phyloP scores from a whole-genome alignment of 2,888 invertebrate species.

The Chelonus formosanus region DNA sequence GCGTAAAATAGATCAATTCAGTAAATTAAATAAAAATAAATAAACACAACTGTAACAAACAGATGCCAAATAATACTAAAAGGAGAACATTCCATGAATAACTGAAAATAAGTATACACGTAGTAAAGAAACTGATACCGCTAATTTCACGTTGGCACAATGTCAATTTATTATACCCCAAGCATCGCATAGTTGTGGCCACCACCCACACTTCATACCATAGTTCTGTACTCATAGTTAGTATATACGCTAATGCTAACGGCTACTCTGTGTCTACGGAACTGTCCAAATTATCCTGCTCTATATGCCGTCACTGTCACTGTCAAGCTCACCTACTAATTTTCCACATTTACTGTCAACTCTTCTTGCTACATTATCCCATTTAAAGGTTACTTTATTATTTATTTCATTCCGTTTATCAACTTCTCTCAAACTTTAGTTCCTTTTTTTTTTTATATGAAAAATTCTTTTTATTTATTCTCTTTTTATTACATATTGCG shows the following conservation, averaged over 20 bases:
- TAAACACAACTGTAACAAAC: background rate
- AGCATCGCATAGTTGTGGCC: slow-evolving; percentile 46
- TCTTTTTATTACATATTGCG: background rate
- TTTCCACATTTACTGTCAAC: slow-evolving; percentile 16
- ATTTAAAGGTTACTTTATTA: slow-evolving; percentile 1
- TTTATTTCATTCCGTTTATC: background rate
- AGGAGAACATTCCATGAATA: background rate
- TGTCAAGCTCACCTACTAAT: slow-evolving; percentile 15
- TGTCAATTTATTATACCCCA: slow-evolving; percentile 38
- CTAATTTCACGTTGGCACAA: slow-evolving; percentile 23
- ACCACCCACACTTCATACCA: slow-evolving; percentile 42
- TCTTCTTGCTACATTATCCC: background rate
- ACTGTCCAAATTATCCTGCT: slow-evolving; percentile 1
- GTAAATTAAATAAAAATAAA: too few species aligned
- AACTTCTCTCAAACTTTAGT: too few species aligned
- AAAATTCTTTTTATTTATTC: background rate
- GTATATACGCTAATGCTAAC: background rate
- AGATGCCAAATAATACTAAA: too few species aligned
- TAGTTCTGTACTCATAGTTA: slow-evolving; percentile 34
- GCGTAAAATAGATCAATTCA: too few species aligned
- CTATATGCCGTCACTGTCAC: slow-evolving; percentile 24
- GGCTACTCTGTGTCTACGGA: background rate
- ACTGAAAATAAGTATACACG: background rate
- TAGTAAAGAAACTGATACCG: background rate
- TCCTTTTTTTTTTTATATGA: background rate